Evolutionary conservation across 1,140 invertebrate genomes (phyloP).

Genomic region (Arion vulgaris): DNA sequence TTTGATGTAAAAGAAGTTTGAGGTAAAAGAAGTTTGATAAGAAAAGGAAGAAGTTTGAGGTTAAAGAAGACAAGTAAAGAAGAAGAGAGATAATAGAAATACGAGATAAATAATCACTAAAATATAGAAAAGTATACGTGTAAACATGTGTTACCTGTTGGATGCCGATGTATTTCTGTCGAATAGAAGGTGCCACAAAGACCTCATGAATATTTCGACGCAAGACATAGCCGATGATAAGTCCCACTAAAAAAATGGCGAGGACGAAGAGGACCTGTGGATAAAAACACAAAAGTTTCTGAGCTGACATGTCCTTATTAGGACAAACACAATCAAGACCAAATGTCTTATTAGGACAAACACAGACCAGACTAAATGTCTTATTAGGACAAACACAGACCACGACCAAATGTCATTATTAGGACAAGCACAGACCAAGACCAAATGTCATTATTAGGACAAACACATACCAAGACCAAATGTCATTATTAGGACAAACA

Average conservation of each 20-base stretch:
- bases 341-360: too few species aligned
- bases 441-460: too few species aligned
- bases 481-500: too few species aligned
- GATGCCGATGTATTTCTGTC: slow-evolving; percentile 25
- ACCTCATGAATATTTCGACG: slow-evolving; percentile 46
- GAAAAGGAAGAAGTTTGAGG: not conserved
- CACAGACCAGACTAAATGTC: too few species aligned
- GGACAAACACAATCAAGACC: too few species aligned
- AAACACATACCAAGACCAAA: too few species aligned
- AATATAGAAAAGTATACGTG: too few species aligned
- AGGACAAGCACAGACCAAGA: too few species aligned
- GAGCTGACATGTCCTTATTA: not conserved
- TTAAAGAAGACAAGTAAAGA: not conserved
- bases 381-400: too few species aligned
- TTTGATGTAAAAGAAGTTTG: too few species aligned
- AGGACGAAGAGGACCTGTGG: slow-evolving; percentile 44
- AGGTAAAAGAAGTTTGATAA: not conserved
- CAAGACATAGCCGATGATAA: slow-evolving; percentile 60
- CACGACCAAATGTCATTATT: too few species aligned
- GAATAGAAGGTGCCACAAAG: slow-evolving; percentile 6
- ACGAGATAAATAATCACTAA: not conserved
- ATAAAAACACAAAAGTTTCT: not conserved
- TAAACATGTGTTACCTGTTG: slow-evolving; percentile 40
- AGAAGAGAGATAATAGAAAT: not conserved
- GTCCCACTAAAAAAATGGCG: slow-evolving; percentile 48